Evolutionary conservation across 2,797 vertebrate species (phyloP).

Genomic region (Galagoides demidoff): DNA sequence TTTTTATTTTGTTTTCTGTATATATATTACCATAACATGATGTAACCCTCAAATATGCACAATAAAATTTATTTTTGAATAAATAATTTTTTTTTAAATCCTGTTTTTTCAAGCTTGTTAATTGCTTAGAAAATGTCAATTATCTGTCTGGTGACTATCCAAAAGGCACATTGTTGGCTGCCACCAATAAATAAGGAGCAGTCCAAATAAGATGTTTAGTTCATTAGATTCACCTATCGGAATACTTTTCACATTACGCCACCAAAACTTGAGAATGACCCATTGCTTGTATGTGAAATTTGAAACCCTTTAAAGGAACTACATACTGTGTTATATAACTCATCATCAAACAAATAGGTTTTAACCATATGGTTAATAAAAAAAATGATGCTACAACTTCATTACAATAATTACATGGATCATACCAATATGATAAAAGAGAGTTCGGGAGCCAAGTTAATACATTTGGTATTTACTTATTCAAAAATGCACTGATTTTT

Average conservation of each 20-base stretch:
- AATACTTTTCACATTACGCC: not conserved
- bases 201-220: not conserved
- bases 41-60: too few relatives aligned
- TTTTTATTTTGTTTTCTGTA: too few relatives aligned
- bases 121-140: conserved; percentile 50
- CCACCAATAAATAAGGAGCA: not conserved
- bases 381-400: not conserved
- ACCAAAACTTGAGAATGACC: not conserved
- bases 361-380: not conserved
- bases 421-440: not conserved
- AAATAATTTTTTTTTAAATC: too few relatives aligned
- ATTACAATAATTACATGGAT: not conserved
- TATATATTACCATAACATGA: too few relatives aligned
- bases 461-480: not conserved
- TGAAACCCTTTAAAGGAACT: not conserved
- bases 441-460: not conserved
- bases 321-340: not conserved
- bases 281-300: not conserved
- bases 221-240: not conserved
- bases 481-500: not conserved
- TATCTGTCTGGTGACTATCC: not conserved
- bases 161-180: not conserved
- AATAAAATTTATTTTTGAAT: too few relatives aligned
- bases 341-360: not conserved
- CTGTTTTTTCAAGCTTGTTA: not conserved